phyloP scores from a whole-genome alignment of 2,888 invertebrate species.

The Drosophila setosimentum region DNA sequence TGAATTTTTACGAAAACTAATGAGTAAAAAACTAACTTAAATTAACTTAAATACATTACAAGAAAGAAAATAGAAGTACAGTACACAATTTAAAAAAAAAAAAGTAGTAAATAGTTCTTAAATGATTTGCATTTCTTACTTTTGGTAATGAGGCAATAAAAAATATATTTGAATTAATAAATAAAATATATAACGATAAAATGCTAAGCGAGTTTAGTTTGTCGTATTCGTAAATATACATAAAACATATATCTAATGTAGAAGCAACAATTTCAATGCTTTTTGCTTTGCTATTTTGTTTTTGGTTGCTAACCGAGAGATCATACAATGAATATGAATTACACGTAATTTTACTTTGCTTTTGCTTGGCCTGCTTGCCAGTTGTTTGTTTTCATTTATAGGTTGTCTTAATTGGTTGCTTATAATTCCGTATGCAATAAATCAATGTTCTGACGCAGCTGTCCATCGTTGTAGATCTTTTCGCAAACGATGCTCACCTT shows the following conservation, averaged over 20 bases:
- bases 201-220: neutral
- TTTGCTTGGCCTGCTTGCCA: constrained; percentile 18
- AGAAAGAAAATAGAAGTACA: neutral
- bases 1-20: neutral
- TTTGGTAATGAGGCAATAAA: neutral
- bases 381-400: constrained; percentile 3
- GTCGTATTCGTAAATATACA: neutral
- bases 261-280: constrained; percentile 60
- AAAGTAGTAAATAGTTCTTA: neutral
- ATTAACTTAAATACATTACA: neutral
- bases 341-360: constrained; percentile 39
- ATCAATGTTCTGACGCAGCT: constrained; percentile 81
- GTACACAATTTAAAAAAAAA: neutral
- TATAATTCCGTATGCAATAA: constrained; percentile 74
- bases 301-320: constrained; percentile 55
- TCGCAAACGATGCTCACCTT: constrained; percentile 88
- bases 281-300: constrained; percentile 25
- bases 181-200: neutral
- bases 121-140: neutral
- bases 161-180: neutral
- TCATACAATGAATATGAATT: constrained; percentile 53
- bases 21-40: neutral
- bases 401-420: constrained; percentile 39
- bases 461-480: constrained; percentile 82
- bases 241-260: constrained; percentile 28